Evolutionary conservation across 64 coral and sea anemone genomes (phyloP).

Genomic region (Porites lutea): DNA sequence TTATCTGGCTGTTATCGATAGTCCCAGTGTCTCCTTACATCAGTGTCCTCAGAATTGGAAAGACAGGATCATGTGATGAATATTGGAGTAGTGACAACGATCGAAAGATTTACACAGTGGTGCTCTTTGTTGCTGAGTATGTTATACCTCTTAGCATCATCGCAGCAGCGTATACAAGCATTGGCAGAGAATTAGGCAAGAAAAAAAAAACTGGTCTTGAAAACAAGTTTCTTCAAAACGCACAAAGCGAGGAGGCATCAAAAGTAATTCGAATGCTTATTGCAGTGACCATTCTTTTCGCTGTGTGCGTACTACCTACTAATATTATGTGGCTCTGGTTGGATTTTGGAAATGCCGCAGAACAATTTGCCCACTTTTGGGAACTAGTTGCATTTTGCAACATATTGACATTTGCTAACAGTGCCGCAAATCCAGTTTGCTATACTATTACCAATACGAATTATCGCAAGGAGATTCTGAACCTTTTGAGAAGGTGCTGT

Average conservation of each 20-base stretch:
- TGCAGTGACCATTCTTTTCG: constrained; percentile 40
- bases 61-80: constrained; percentile 28
- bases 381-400: constrained; percentile 61
- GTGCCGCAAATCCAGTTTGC: constrained; percentile 48
- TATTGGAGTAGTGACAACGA: background rate
- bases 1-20: constrained; percentile 61
- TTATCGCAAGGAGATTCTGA: constrained; percentile 29
- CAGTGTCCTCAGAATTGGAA: background rate
- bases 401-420: constrained; percentile 53
- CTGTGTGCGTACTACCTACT: constrained; percentile 44
- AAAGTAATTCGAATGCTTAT: constrained; percentile 49
- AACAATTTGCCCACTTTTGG: constrained; percentile 20
- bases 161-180: constrained; percentile 47
- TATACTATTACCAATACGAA: constrained; percentile 44
- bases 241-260: constrained; percentile 23
- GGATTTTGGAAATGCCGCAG: constrained; percentile 38
- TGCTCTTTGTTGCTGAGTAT: constrained; percentile 41
- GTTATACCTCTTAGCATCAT: constrained; percentile 22
- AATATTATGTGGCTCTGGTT: constrained; percentile 60
- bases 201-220: background rate
- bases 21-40: constrained; percentile 72
- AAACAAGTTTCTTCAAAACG: constrained; percentile 55
- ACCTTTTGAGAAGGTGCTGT: constrained; percentile 7
- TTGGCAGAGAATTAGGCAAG: constrained; percentile 31
- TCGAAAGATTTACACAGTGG: constrained; percentile 46